These are phyloP conservation scores for Pentalonia nigronervosa DNA, from an alignment of 1,140 invertebrate genomes.

Conservation along the genomic window DNA sequence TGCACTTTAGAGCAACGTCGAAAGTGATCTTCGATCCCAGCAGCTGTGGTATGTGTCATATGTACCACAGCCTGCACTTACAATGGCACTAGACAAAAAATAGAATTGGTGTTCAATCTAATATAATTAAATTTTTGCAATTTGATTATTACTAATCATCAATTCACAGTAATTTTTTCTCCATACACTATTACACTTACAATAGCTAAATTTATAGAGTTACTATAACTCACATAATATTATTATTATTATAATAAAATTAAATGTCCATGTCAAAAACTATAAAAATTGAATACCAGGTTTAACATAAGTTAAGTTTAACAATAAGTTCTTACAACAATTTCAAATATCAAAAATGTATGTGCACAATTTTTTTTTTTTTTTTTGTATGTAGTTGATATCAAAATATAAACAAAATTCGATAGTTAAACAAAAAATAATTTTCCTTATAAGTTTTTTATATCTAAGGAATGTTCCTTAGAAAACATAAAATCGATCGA, in stretches of 20 bases:
- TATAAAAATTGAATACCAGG: neutral
- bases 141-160: neutral
- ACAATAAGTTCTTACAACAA: neutral
- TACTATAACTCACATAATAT: too few species aligned
- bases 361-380: too few species aligned
- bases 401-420: neutral
- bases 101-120: neutral
- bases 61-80: neutral
- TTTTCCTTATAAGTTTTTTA: neutral
- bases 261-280: neutral
- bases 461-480: too few species aligned
- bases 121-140: neutral
- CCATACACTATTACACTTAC: neutral
- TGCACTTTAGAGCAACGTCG: neutral
- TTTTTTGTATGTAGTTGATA: too few species aligned
- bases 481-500: neutral
- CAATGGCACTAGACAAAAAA: neutral
- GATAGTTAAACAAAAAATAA: neutral
- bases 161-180: neutral
- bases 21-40: neutral
- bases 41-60: too few species aligned
- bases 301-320: too few species aligned
- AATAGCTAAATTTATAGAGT: too few species aligned
- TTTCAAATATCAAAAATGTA: too few species aligned
- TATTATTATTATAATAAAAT: too few species aligned